Base-by-base conservation (phyloP, 2,113 vertebrate species). In the Pseudolaguvia tuberculata region DNA sequence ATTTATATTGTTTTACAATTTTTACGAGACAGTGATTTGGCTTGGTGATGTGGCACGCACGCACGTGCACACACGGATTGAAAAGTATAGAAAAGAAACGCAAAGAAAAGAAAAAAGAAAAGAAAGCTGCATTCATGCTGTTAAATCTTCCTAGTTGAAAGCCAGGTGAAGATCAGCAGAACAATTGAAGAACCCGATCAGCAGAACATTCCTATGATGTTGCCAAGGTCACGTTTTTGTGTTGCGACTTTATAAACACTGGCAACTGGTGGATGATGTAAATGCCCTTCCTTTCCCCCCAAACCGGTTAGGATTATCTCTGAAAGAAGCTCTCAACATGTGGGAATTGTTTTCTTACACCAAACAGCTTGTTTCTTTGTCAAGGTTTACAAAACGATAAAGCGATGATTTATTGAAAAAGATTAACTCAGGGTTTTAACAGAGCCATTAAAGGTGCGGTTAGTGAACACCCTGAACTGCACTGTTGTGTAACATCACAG, bases 1-100 rank as follows among this genome's bases (percentile, higher is more conserved):
- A n/a, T 75, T 65, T 68, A 20, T 10, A 39, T 47, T 47, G 58
- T 51, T 47, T 59, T 53, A 65, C 52, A 59, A 59, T 66, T 35
- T 35, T 35, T 11, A 21, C 6, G 21, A 47, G 0, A 39, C 23
- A n/a, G 3, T 15, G 50, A 66, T 21, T 55, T 72, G 55, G 73
- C 61, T 35, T 0, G 9, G 42, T 18, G 48, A 63, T 13, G 6
- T 6, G 20, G 15, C 23, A 4, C 12, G 39, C 6, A 39, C 55
- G 17, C 1, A 42, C 70, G 29, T 35, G 55, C 17, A 57, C 25
- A 75, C 35, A 39, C 31, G 31, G 20, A 9, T 35, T 39, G 9
- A 39, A 39, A 39, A 62, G 18, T 2, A 20, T n/a, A 13, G 31
- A 39, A 21, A 27, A n/a, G n/a, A n/a, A n/a, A n/a, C n/a, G n/a